A percentile compares a stretch with the other conserved stretches of the same genome.
Conservation (phyloP, 2,113 vertebrate genomes). For the Oryctolagus cuniculus region DNA sequence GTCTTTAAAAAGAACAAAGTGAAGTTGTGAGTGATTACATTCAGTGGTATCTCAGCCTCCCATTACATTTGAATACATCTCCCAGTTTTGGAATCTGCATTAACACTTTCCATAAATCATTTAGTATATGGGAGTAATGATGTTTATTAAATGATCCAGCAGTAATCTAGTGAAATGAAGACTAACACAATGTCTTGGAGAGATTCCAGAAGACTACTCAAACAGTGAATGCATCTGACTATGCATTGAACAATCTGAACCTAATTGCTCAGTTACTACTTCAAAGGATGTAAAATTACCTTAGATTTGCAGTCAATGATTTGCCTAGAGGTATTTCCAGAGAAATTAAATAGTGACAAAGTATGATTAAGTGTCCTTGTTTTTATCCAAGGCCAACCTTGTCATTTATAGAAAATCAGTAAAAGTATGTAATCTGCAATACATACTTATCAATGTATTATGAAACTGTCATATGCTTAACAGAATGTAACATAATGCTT, state of each 20-base stretch:
- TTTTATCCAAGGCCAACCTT: not conserved
- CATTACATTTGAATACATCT: not conserved
- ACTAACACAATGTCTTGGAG: not conserved
- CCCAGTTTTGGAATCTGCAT: not conserved
- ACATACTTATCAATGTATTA: conserved; percentile 19
- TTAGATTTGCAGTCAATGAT: conserved; percentile 26
- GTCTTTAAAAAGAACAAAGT: not conserved
- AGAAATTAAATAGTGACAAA: conserved; percentile 43
- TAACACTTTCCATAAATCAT: conserved; percentile 21
- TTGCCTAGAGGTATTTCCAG: not conserved
- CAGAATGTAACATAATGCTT: not conserved
- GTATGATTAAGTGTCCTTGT: not conserved
- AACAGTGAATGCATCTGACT: not conserved
- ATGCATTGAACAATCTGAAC: not conserved
- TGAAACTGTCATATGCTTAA: not conserved
- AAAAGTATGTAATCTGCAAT: not conserved
- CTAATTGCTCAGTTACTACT: not conserved
- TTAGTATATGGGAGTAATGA: not conserved
- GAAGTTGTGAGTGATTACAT: not conserved
- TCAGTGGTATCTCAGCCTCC: not conserved
- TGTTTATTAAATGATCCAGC: conserved; percentile 28
- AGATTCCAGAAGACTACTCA: not conserved
- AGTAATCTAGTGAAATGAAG: conserved; percentile 10
- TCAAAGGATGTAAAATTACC: not conserved
- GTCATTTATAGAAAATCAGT: conserved; percentile 51